These are phyloP conservation scores for Loripinus fragilis DNA, from an alignment of 2,888 invertebrate species.

Conservation along the genomic window DNA sequence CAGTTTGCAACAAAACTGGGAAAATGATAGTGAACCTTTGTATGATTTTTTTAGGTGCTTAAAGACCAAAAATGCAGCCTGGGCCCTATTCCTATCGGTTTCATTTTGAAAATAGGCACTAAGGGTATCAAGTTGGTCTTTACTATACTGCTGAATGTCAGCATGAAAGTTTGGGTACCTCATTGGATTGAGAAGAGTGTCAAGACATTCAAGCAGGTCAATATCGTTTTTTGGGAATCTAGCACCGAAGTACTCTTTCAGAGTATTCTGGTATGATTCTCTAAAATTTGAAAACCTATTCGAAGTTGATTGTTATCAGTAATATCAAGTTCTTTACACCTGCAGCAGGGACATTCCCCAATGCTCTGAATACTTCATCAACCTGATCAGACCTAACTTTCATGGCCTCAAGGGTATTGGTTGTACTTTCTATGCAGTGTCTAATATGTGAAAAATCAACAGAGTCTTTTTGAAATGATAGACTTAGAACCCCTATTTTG, in stretches of 20 bases:
- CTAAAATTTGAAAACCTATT: conserved; percentile 28
- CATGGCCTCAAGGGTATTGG: conserved; percentile 18
- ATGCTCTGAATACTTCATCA: conserved; percentile 12
- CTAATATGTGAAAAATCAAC: conserved; percentile 17
- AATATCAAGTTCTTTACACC: conserved; percentile 16
- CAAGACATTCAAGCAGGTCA: conserved; percentile 30
- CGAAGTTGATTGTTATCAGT: conserved; percentile 22
- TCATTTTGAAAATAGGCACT: background rate
- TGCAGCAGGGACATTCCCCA: conserved; percentile 24
- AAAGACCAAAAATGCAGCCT: conserved; percentile 22
- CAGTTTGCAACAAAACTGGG: background rate
- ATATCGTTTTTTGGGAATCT: conserved; percentile 34
- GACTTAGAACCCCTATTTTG: background rate
- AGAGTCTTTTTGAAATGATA: no score
- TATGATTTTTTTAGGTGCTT: conserved; percentile 30
- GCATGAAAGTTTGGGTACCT: conserved; percentile 25
- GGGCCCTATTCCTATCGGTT: conserved; percentile 18
- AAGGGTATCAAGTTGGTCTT: conserved; percentile 7
- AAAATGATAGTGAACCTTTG: conserved; percentile 10
- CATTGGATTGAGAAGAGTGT: conserved; percentile 30
- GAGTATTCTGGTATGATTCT: conserved; percentile 16
- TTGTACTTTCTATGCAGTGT: conserved; percentile 12
- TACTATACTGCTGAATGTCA: conserved; percentile 15
- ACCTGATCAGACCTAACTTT: conserved; percentile 27
- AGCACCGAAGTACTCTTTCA: conserved; percentile 20